Evolutionary conservation across 64 coral and sea anemone genomes (phyloP), one percentile per base, ranked within the genome.

Genomic region (Montipora efflorescens): DNA sequence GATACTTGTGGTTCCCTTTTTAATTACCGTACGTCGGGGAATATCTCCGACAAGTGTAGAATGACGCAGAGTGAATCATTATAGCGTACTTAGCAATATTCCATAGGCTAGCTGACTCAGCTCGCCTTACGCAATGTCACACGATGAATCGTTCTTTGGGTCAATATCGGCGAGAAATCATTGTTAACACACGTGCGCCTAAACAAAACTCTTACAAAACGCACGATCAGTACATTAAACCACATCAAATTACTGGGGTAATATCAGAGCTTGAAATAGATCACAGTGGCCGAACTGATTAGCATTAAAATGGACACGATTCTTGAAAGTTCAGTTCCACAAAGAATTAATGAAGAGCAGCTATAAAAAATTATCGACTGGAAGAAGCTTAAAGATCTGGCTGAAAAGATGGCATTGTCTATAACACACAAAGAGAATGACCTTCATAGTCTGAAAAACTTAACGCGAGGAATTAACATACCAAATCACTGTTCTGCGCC

Each of bases 371-470:
- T 6, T 8, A 16, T 84, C 67, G 0, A 68, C 5, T 2, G 61
- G 61, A 64, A 64, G 14, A 4, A 64, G 61, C 10, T 0, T 14
- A 64, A 14, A 12, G 61, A 64, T 11, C 44, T 28, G 4, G 70
- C 45, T 70, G 81, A 85, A 85, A 85, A 70, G 22, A 14, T 4
- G 28, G 15, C 10, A 86, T 86, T 86, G 82, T 86, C 82, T 86
- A 51, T 49, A 71, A 48, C 44, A n/a, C 45, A 71, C 82, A 86
- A 86, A 71, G 82, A 51, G 82, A 8, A 47, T 86, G 82, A 86
- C 82, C 82, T 72, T 86, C 20, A 49, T 1, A 46, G 82, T 86
- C 82, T 86, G 66, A 71, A 14, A 48, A 48, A 10, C 9, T 84
- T 68, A 28, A 67, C 13, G 47, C 66, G 59, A 10, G 36, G 12